Conservation (phyloP, 2,797 vertebrate species). For the Odontamblyopus lacepedii region DNA sequence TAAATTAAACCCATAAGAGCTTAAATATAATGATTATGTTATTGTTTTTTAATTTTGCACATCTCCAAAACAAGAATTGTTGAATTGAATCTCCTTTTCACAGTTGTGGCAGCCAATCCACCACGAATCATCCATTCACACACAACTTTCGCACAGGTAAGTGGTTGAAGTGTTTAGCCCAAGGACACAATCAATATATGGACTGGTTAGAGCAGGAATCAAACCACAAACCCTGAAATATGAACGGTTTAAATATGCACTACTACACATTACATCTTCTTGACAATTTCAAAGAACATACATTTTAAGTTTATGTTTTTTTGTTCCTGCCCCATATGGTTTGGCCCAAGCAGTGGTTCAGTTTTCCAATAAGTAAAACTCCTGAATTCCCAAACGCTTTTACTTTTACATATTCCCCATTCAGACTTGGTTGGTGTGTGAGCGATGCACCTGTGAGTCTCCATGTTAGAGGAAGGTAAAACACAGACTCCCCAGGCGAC, state of each 20-base stretch:
- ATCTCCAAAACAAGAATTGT: no score
- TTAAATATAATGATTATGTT: no score
- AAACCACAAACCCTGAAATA: not conserved
- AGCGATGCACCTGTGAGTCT: slow-evolving; percentile 2
- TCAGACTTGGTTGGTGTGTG: not conserved
- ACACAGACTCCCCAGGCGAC: no score
- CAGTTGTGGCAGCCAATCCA: no score
- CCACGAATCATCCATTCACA: no score
- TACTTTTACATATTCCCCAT: not conserved
- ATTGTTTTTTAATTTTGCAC: no score
- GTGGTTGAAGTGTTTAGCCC: no score
- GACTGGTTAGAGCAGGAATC: not conserved
- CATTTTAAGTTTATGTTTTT: not conserved
- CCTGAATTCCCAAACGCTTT: not conserved
- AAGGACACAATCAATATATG: no score
- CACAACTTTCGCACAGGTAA: no score
- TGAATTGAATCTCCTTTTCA: no score
- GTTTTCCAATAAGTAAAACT: not conserved
- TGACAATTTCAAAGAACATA: not conserved
- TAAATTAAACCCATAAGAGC: no score
- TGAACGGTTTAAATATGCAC: not conserved
- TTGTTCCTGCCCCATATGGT: not conserved
- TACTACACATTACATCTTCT: not conserved
- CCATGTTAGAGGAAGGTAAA: slow-evolving; percentile 14
- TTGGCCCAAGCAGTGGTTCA: not conserved